phyloP scores from a whole-genome alignment of 2,888 invertebrate species.

The Hyppa rectilinea region DNA sequence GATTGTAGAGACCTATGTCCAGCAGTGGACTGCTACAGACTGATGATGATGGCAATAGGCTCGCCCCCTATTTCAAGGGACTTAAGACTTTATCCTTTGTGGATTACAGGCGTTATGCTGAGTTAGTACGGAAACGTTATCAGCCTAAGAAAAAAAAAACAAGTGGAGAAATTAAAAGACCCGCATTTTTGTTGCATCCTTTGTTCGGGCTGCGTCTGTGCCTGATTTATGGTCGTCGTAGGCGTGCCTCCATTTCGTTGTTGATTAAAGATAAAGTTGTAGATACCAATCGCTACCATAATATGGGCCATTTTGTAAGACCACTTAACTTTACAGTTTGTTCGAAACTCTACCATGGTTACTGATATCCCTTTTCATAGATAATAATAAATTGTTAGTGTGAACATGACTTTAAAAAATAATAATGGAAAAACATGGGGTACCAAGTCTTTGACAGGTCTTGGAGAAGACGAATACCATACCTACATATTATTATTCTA shows the following conservation, averaged over 20 bases:
- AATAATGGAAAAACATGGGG: not conserved
- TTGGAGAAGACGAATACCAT: not conserved
- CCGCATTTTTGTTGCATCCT: not conserved
- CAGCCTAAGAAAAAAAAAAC: no score
- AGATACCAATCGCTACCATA: slow-evolving; percentile 70
- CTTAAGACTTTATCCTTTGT: no score
- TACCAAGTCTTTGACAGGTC: not conserved
- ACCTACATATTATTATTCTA: no score
- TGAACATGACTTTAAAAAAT: not conserved
- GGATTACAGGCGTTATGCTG: no score
- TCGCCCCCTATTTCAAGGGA: no score
- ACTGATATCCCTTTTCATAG: not conserved
- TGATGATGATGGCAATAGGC: no score
- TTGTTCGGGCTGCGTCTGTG: slow-evolving; percentile 7
- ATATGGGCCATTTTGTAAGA: slow-evolving; percentile 66
- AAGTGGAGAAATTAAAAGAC: slow-evolving; percentile 4
- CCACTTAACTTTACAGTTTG: slow-evolving; percentile 39
- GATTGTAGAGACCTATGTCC: no score
- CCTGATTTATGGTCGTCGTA: slow-evolving; percentile 50
- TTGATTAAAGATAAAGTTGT: slow-evolving; percentile 54
- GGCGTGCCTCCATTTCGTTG: slow-evolving; percentile 69
- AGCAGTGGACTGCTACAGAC: no score
- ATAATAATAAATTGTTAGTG: slow-evolving; percentile 24
- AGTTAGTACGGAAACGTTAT: no score
- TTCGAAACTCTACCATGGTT: slow-evolving; percentile 1